phyloP scores from a whole-genome alignment of 2,888 invertebrate genomes.

The Synanthedon vespiformis region DNA sequence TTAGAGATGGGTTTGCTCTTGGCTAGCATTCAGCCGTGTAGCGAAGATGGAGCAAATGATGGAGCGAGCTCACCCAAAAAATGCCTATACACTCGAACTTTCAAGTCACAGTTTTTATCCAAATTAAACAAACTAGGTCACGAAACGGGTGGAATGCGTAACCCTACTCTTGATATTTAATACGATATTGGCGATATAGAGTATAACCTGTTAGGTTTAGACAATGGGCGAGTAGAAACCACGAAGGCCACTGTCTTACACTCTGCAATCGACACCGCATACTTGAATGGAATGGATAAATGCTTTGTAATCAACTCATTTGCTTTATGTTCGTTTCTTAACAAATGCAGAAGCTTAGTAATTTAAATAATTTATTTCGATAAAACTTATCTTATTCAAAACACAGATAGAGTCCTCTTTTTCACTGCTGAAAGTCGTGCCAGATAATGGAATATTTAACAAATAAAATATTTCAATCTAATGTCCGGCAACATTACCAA shows the following conservation, averaged over 20 bases:
- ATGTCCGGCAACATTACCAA: no score
- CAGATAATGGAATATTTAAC: no score
- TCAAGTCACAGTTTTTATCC: no score
- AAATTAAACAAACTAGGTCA: background rate
- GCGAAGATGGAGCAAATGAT: no score
- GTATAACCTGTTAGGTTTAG: constrained; percentile 7
- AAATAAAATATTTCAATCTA: no score
- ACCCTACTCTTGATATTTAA: background rate
- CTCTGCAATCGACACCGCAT: constrained; percentile 10
- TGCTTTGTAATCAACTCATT: background rate
- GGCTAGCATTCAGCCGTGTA: no score
- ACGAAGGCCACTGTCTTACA: constrained; percentile 18
- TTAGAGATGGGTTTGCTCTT: no score
- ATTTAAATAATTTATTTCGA: background rate
- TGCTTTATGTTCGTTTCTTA: background rate
- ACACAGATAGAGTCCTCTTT: no score
- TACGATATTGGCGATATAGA: background rate
- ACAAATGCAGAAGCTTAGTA: background rate
- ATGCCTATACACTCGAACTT: no score
- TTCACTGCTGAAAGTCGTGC: no score
- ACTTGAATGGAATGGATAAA: background rate
- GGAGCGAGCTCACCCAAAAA: no score
- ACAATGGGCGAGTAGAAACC: constrained; percentile 18
- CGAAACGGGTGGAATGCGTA: background rate
- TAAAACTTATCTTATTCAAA: background rate